phyloP scores from a whole-genome alignment of 2,797 vertebrate species.

The Carapus acus region DNA sequence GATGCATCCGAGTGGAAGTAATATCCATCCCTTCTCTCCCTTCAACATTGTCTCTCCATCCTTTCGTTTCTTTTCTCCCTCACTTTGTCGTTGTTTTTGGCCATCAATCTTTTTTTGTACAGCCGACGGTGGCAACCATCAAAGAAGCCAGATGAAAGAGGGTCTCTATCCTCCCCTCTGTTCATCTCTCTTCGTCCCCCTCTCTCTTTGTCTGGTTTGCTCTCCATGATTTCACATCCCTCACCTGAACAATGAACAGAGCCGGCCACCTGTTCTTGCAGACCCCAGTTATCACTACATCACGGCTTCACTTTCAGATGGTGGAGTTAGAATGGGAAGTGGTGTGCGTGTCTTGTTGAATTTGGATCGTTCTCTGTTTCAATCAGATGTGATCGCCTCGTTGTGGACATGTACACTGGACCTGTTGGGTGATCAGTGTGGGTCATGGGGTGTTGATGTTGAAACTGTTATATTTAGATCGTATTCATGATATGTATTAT shows the following conservation, averaged over 20 bases:
- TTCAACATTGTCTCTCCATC: slow-evolving; percentile 10
- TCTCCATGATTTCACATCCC: slow-evolving; percentile 56
- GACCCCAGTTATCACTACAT: slow-evolving; percentile 21
- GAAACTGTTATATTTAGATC: no score
- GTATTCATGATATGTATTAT: no score
- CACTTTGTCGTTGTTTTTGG: slow-evolving; percentile 48
- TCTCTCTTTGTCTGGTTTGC: slow-evolving; percentile 47
- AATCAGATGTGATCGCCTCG: no score
- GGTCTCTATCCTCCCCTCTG: slow-evolving; percentile 68
- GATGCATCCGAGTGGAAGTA: slow-evolving; percentile 58
- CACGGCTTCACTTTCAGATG: slow-evolving; percentile 4
- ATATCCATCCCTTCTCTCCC: slow-evolving; percentile 22
- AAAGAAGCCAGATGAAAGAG: slow-evolving; percentile 71
- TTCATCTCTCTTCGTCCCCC: slow-evolving; percentile 57
- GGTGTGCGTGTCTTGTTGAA: no score
- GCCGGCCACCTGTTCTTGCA: slow-evolving; percentile 60
- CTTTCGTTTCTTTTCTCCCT: not conserved
- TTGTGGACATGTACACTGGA: no score
- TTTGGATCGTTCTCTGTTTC: no score
- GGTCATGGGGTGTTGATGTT: no score
- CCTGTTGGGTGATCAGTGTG: no score
- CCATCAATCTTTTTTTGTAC: slow-evolving; percentile 64
- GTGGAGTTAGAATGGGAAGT: no score
- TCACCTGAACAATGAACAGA: slow-evolving; percentile 63
- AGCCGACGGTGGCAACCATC: slow-evolving; percentile 61